Base-by-base conservation (phyloP, 2,888 invertebrate species). In the Pasiphila rectangulata region DNA sequence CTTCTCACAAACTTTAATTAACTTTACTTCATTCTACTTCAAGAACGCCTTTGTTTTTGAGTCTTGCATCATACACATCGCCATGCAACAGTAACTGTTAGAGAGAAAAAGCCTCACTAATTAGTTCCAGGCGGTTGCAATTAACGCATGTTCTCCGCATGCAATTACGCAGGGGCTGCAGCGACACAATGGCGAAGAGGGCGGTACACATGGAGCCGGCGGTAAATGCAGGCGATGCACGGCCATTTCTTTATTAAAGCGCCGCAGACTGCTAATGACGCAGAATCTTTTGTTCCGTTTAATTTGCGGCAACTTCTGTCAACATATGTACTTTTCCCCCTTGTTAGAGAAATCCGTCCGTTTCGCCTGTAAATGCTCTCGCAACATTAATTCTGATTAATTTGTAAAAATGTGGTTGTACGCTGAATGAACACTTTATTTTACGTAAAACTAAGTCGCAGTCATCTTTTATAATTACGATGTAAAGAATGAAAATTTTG, bases 241-340 rank as follows among this genome's bases (percentile, higher is more conserved):
- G 54, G 38, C 55, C 55, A 56, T 59, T 63, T 60, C 46, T 56
- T 63, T 64, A 64, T 60, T 63, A 51, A 64, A 57, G 54, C 48
- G 30, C 17, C 46, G 20, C 40, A 34, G 43, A 15, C 17, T 43
- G 48, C 48, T 43, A 48, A 48, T 48, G 38, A 48, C 21, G 34
- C 29, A 13, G 43, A 43, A 47, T 20, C 27, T 19, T 48, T 48
- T 39, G 43, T 38, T 43, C 17, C 17, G 24, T 24, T 39, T 43
- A 27, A 39, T 48, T 21, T 39, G 38, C 23, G 38, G 43, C 29
- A 35, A 29, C 23, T 15, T 17, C 15, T 39, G 35, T 43, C 35
- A 12, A 24, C 43, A 29, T 43, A n/a, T n/a, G 10, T 13, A 13
- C 30, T 29, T 38, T 48, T 38, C 7, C 27, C 13, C 13, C 19